These are phyloP conservation scores for Diplosoma virens DNA, from an alignment of 23 tunicate genomes.

Conservation along the genomic window DNA sequence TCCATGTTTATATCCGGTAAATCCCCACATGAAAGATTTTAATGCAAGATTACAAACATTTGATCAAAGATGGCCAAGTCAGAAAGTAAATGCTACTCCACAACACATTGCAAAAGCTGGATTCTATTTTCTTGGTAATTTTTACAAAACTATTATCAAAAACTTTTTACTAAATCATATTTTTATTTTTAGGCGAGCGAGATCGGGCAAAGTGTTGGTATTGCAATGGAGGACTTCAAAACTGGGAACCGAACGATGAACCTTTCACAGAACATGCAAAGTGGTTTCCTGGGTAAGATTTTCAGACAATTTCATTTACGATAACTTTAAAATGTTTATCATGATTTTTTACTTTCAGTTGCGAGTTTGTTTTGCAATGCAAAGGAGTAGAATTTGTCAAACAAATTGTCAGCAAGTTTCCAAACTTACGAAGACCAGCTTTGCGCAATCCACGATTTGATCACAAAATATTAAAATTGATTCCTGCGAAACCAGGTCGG, in stretches of 20 bases:
- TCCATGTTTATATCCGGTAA: constrained; percentile 32
- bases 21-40: constrained; percentile 20
- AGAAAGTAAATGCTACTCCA: neutral
- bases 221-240: constrained; percentile 57
- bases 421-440: constrained; percentile 10
- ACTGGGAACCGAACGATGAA: constrained; percentile 46
- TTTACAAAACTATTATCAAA: no score
- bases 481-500: neutral
- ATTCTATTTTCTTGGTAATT: constrained; percentile 19
- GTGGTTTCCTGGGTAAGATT: constrained; percentile 64
- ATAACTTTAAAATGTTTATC: no score
- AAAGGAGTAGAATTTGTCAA: constrained; percentile 14
- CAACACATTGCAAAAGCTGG: constrained; percentile 33
- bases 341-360: neutral
- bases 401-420: neutral
- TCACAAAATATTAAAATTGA: neutral
- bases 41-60: constrained; percentile 8
- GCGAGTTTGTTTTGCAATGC: constrained; percentile 16
- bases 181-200: constrained; percentile 4
- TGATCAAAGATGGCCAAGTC: constrained; percentile 20
- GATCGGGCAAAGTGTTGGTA: constrained; percentile 61
- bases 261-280: constrained; percentile 56
- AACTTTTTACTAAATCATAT: neutral
- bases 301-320: no score
- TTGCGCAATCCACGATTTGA: constrained; percentile 13